Conservation (phyloP, 2,888 invertebrate genomes). For the Acanthacorydalis orientalis region DNA sequence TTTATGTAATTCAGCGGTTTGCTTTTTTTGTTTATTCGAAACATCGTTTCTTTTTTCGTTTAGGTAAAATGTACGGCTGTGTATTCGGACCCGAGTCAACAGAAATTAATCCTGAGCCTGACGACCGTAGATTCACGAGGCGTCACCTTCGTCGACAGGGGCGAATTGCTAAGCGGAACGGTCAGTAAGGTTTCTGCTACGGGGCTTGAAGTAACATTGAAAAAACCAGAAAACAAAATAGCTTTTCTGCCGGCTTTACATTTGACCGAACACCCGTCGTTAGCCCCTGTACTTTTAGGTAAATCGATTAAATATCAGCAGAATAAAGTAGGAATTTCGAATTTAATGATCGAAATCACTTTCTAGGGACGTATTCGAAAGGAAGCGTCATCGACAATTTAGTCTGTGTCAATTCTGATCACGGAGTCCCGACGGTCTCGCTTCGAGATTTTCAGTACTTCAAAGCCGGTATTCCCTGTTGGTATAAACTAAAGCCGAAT, state of each 20-base stretch:
- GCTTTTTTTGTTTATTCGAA: neutral
- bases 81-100: slow-evolving; percentile 20
- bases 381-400: slow-evolving; percentile 17
- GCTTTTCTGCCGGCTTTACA: slow-evolving; percentile 25
- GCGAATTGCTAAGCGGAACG: slow-evolving; percentile 24
- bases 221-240: slow-evolving; percentile 11
- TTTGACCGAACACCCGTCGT: slow-evolving; percentile 20
- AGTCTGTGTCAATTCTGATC: slow-evolving; percentile 15
- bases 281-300: slow-evolving; percentile 20
- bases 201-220: slow-evolving; percentile 23
- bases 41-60: slow-evolving; percentile 10
- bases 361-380: slow-evolving; percentile 15
- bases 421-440: slow-evolving; percentile 15
- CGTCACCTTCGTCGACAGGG: slow-evolving; percentile 22
- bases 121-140: slow-evolving; percentile 11
- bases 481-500: slow-evolving; percentile 14
- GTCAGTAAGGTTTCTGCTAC: slow-evolving; percentile 19
- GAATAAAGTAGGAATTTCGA: neutral
- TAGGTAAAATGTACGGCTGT: slow-evolving; percentile 35
- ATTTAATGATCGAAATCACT: slow-evolving; percentile 7
- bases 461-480: slow-evolving; percentile 12
- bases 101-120: slow-evolving; percentile 30
- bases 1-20: neutral
- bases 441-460: slow-evolving; percentile 15
- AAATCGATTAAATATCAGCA: slow-evolving; percentile 8